Evolutionary conservation across 1,140 invertebrate species (phyloP), one percentile per base, ranked within the genome.

Genomic region (Rhyzopertha dominica): DNA sequence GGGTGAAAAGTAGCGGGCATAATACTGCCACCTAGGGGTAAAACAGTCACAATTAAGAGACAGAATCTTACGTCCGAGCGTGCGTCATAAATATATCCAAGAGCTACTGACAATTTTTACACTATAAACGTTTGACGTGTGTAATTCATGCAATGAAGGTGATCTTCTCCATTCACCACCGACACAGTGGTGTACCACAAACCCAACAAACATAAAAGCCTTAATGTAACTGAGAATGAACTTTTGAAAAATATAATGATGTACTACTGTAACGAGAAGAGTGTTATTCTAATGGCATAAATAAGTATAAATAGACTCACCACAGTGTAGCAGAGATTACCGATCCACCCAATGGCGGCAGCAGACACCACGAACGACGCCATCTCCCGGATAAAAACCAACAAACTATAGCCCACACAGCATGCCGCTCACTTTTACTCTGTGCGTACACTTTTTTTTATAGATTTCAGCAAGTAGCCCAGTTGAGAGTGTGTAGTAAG

Each of bases 1-100:
- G 69, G 64, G 48, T 65, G 65, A 36, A 69, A 68, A 4, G 65
- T 65, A 20, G 72, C 61, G 3, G 75, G 73, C 49, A 81, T 68
- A 62, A 80, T 74, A 31, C 73, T 75, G 56, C 77, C 76, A 53
- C 75, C 76, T 77, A 52, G 13, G 17, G 22, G 20, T 18, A 39
- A 36, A 40, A 18, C 34, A 43, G 14, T 12, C 2, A 10, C 24
- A 42, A 14, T 29, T 9, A 9, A 20, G 20, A 12, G 9, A 36
- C 8, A 42, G 34, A 36, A 9, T 7, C 3, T 9, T 47, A 28
- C 31, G 4, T 47, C 42, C 22, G 7, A 34, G n/a, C 24, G 26
- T 28, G 14, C 23, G 25, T 30, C 36, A 38, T 30, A 13, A 40
- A 41, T 29, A 32, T 13, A 25, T 30, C 5, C 22, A 47, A 3